Percentiles rank a stretch among this genome's conserved stretches.
Conservation (phyloP, 2,113 vertebrate genomes). For the Megalops atlanticus region DNA sequence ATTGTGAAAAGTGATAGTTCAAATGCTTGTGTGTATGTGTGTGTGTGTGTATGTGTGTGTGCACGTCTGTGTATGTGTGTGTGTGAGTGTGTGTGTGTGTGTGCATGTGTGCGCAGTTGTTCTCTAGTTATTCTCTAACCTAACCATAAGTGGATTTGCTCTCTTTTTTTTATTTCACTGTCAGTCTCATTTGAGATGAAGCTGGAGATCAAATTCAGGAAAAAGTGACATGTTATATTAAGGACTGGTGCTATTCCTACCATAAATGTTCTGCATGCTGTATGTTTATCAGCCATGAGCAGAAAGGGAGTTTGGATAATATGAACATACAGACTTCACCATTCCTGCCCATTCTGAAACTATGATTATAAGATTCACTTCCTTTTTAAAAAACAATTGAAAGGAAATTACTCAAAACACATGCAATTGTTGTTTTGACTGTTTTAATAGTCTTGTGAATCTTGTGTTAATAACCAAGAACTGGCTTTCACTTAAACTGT, state of each 20-base stretch:
- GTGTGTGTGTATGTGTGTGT: conserved; percentile 13
- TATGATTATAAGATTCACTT: not conserved
- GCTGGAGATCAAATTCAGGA: conserved; percentile 71
- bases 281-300: conserved; percentile 48
- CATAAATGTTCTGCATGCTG: conserved; percentile 19
- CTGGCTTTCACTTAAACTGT: not conserved
- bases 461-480: not conserved
- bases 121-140: too few relatives aligned
- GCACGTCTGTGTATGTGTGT: conserved; percentile 29
- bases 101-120: not conserved
- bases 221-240: not conserved
- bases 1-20: conserved; percentile 53
- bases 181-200: conserved; percentile 80
- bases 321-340: conserved; percentile 49
- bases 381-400: not conserved
- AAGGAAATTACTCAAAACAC: not conserved
- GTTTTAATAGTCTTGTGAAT: not conserved
- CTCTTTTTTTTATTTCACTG: conserved; percentile 79
- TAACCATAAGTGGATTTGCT: conserved; percentile 74
- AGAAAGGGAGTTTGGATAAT: conserved; percentile 53
- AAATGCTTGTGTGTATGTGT: not conserved
- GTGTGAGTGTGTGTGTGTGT: conserved; percentile 14
- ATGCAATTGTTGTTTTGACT: not conserved
- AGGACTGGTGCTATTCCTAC: not conserved
- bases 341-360: not conserved